Evolutionary conservation across 2,888 invertebrate genomes (phyloP), one percentile per base, ranked within the genome.

Genomic region (Conistra vaccinii): DNA sequence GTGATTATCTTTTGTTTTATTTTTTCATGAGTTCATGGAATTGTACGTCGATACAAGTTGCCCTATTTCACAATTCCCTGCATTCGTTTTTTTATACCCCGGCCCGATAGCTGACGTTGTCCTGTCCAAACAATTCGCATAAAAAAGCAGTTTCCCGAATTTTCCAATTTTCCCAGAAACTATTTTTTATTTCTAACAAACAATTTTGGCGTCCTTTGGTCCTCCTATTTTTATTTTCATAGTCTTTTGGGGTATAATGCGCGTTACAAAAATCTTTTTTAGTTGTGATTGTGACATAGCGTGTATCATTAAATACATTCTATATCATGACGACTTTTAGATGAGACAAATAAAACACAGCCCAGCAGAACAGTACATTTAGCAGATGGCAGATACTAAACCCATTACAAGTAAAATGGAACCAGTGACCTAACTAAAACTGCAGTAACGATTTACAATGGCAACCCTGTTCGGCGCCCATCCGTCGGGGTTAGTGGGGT

Each of bases 401-500:
- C 32, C 45, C 35, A 57, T 61, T 69, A 45, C 39, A 55, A 61
- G 65, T 29, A 67, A 29, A 84, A 73, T 45, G 66, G 20, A 76
- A 81, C 79, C 77, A 86, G 81, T 86, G 85, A 86, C 80, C 78
- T 81, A 83, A 76, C 81, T 77, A 67, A 78, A 85, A 73, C 57
- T 85, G 79, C 85, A 82, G 76, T 39, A 73, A 65, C 57, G 70
- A 73, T 84, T 80, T 78, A 82, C 77, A 80, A 85, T 84, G 65
- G 80, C 74, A 87, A 79, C 80, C 85, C 87, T 75, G 75, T 66
- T 66, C 69, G 92, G 92, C 93, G 93, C 92, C 92, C 72, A 76
- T 74, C 74, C 63, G 92, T 73, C 93, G 93, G 92, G 94, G 94
- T 94, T 92, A 94, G 90, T 94, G 89, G 94, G 93, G 94, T 94